Conservation (phyloP, 2,888 invertebrate genomes). For the Dynastes hyllus region DNA sequence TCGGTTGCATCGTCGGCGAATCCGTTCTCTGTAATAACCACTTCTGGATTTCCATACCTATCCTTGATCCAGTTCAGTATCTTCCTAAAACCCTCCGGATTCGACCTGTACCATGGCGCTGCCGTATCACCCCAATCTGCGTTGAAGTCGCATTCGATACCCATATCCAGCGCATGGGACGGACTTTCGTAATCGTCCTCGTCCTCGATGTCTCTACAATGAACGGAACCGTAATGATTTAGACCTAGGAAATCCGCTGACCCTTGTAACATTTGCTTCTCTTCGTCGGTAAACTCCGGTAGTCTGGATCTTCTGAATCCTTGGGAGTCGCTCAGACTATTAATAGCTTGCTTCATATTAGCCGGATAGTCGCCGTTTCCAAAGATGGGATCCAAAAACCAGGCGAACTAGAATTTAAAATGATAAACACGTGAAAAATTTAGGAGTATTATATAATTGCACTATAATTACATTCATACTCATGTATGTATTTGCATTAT, state of each 20-base stretch:
- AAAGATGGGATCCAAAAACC: slow-evolving; percentile 81
- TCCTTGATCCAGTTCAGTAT: slow-evolving; percentile 77
- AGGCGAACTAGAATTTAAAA: slow-evolving; percentile 75
- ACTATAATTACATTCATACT: slow-evolving; percentile 3
- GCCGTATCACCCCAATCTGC: slow-evolving; percentile 31
- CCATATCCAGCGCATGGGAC: slow-evolving; percentile 59
- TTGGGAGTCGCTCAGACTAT: slow-evolving; percentile 74
- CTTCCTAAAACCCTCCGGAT: slow-evolving; percentile 79
- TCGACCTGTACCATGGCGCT: slow-evolving; percentile 63
- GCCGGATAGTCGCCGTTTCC: slow-evolving; percentile 79
- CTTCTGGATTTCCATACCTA: slow-evolving; percentile 75
- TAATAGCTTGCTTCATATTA: slow-evolving; percentile 76
- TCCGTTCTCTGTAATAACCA: slow-evolving; percentile 79
- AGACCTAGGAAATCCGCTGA: slow-evolving; percentile 83
- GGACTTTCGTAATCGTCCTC: slow-evolving; percentile 76
- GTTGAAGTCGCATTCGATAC: background rate
- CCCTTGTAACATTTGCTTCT: slow-evolving; percentile 75
- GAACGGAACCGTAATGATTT: slow-evolving; percentile 78
- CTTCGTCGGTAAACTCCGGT: slow-evolving; percentile 75
- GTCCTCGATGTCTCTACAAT: slow-evolving; percentile 53
- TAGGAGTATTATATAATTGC: too few relatives aligned
- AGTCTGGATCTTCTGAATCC: slow-evolving; percentile 76
- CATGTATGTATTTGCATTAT: background rate
- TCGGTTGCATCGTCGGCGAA: slow-evolving; percentile 61
- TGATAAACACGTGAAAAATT: background rate